Evolutionary conservation across 1,140 invertebrate genomes (phyloP).

Genomic region (Psix sp.): DNA sequence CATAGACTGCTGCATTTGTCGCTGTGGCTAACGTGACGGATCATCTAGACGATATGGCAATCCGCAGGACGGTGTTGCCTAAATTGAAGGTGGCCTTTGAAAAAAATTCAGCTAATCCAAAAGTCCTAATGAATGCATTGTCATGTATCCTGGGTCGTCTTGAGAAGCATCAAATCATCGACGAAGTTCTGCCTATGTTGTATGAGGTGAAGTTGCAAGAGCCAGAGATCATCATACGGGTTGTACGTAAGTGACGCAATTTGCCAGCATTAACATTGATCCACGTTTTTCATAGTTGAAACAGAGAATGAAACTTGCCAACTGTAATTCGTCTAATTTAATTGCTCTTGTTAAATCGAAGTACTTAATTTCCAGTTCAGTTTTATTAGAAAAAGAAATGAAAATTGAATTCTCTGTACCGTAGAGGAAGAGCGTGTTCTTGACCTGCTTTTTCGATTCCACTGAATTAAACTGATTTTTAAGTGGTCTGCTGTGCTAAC

Average conservation of each 20-base stretch:
- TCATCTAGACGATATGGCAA: constrained; percentile 88
- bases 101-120: constrained; percentile 87
- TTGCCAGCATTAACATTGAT: constrained; percentile 12
- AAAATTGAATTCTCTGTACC: no score
- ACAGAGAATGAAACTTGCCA: no score
- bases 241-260: constrained; percentile 86
- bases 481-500: background rate
- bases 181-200: constrained; percentile 94
- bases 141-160: constrained; percentile 88
- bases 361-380: no score
- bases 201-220: constrained; percentile 91
- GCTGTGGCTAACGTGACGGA: constrained; percentile 91
- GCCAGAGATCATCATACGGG: constrained; percentile 86
- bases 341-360: no score
- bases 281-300: background rate
- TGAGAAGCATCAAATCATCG: constrained; percentile 92
- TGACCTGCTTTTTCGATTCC: no score
- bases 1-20: constrained; percentile 91
- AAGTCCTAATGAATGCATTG: constrained; percentile 86
- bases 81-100: constrained; percentile 93
- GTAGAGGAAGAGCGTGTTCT: no score
- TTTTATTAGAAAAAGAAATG: no score
- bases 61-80: constrained; percentile 89
- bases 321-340: no score
- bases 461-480: background rate